phyloP scores from a whole-genome alignment of 2,113 vertebrate genomes.

The Petaurus breviceps region DNA sequence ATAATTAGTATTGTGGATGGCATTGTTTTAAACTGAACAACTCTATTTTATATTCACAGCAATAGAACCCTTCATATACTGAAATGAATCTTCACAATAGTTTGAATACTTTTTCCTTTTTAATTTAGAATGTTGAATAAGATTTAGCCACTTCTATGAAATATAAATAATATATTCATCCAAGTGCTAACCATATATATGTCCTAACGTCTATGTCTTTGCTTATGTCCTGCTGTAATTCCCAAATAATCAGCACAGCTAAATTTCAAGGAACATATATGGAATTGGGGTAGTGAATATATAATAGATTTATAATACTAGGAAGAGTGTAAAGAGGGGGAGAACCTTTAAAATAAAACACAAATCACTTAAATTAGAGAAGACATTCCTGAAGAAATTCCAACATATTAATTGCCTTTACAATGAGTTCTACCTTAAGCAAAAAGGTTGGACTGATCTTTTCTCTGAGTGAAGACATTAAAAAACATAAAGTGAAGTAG shows the following conservation, averaged over 20 bases:
- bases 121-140: background rate
- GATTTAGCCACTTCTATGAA: background rate
- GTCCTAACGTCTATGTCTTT: background rate
- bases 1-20: slow-evolving; percentile 23
- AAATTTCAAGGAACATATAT: background rate
- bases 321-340: background rate
- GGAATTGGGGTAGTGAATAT: background rate
- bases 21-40: background rate
- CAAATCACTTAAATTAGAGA: background rate
- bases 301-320: background rate
- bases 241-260: background rate
- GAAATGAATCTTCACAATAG: background rate
- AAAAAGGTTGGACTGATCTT: background rate
- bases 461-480: background rate
- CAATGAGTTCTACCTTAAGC: background rate
- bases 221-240: background rate
- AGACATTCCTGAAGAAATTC: background rate
- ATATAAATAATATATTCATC: background rate
- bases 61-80: background rate
- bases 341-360: background rate
- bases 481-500: background rate
- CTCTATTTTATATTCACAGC: background rate
- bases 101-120: background rate
- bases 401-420: background rate
- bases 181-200: background rate